Evolutionary conservation across 2,113 vertebrate genomes (phyloP).

Genomic region (Mustela nigripes): DNA sequence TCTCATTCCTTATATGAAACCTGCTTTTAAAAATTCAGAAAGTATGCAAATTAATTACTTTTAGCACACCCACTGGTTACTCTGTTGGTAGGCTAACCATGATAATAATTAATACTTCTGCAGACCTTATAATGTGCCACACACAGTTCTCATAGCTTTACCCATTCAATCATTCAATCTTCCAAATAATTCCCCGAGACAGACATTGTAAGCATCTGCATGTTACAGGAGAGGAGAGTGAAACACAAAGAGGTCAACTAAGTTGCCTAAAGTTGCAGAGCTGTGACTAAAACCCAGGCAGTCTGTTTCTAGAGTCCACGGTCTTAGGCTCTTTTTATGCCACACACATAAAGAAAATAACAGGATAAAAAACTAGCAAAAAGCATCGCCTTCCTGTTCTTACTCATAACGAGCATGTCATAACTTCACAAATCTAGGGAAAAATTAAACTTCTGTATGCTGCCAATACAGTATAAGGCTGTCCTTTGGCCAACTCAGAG

Average conservation of each 20-base stretch:
- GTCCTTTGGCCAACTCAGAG: background rate
- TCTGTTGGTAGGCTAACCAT: background rate
- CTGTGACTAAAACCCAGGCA: background rate
- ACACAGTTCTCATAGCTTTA: background rate
- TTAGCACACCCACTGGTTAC: background rate
- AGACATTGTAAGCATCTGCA: background rate
- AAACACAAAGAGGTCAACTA: background rate
- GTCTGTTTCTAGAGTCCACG: background rate
- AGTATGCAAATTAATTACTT: background rate
- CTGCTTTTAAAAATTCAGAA: background rate
- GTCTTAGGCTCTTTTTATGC: background rate
- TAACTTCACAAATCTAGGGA: background rate
- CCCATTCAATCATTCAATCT: background rate
- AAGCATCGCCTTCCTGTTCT: background rate
- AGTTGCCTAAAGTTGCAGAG: background rate
- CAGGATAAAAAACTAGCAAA: background rate
- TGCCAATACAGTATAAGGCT: background rate
- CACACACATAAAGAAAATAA: background rate
- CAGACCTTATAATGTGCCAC: background rate
- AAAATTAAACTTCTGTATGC: background rate
- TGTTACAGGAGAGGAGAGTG: background rate
- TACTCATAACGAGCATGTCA: background rate
- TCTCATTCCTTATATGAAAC: background rate
- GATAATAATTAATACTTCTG: background rate
- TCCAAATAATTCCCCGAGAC: background rate